These are phyloP conservation scores for Drosophila birchii DNA, from an alignment of 2,888 invertebrate species.

Conservation along the genomic window DNA sequence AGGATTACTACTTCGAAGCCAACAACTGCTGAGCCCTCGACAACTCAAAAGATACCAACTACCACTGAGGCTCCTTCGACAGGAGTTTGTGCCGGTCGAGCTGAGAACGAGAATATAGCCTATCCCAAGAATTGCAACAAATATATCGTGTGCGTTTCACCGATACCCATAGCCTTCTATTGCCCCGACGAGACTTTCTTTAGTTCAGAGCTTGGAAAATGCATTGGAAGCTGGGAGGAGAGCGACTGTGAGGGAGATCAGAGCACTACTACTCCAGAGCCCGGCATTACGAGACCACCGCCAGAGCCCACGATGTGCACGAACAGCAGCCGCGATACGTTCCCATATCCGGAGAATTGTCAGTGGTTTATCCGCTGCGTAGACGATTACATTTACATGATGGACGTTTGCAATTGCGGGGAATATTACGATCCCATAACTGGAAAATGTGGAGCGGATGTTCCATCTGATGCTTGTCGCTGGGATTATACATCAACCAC, in stretches of 20 bases:
- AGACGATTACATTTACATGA: slow-evolving; percentile 69
- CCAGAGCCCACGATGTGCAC: slow-evolving; percentile 65
- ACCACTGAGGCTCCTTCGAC: slow-evolving; percentile 24
- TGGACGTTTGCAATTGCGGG: slow-evolving; percentile 61
- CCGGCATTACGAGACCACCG: slow-evolving; percentile 47
- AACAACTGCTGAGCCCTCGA: slow-evolving; percentile 13
- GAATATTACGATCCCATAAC: slow-evolving; percentile 72
- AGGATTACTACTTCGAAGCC: slow-evolving; percentile 14
- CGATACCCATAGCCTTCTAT: slow-evolving; percentile 76
- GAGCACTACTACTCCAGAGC: slow-evolving; percentile 42
- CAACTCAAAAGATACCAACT: slow-evolving; percentile 9
- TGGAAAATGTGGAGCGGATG: slow-evolving; percentile 63
- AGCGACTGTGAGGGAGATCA: slow-evolving; percentile 64
- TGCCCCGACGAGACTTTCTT: slow-evolving; percentile 67
- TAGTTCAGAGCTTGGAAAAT: slow-evolving; percentile 51
- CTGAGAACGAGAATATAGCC: slow-evolving; percentile 62
- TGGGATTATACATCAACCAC: slow-evolving; percentile 61
- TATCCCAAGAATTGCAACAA: slow-evolving; percentile 75
- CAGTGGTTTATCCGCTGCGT: slow-evolving; percentile 73
- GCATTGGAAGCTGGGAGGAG: slow-evolving; percentile 51
- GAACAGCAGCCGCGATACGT: slow-evolving; percentile 59
- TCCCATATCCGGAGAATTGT: slow-evolving; percentile 71
- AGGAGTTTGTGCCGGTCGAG: slow-evolving; percentile 58
- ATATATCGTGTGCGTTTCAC: slow-evolving; percentile 73
- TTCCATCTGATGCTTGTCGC: slow-evolving; percentile 68